Evolutionary conservation across 30 jellyfish, hydroid and myxozoan genomes (phyloP), one percentile per base, ranked within the genome.

Genomic region (Haliclystus octoradiatus): DNA sequence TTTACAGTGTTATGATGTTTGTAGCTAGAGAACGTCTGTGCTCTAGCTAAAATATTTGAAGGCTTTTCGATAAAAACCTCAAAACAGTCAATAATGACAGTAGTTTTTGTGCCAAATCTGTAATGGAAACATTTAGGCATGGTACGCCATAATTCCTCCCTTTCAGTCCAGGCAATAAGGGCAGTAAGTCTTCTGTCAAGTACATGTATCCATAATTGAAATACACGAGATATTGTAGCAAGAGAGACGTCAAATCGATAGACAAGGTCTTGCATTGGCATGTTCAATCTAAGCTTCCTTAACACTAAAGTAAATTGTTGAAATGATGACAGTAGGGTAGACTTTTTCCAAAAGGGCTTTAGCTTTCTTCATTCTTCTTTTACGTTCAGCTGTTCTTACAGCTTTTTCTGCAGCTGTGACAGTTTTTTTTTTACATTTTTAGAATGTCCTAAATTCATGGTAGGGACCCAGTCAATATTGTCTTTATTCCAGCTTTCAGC

Each of bases 1-100:
- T 74, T 74, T 62, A 69, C 85, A 24, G 70, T 74, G 70, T 74
- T 74, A 52, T 74, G 76, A 70, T 74, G 68, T 53, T 74, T 74
- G 61, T 74, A 74, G 34, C n/a, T n/a, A n/a, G n/a, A n/a, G n/a
- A n/a, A n/a, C n/a, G n/a, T n/a, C n/a, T n/a, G n/a, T n/a, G n/a
- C 78, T 62, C 85, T 62, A 46, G 85, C 85, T 24, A 49, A 62
- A 62, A 74, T 31, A 49, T 73, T 40, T 60, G 75, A 57, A 31
- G 84, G 68, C 62, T 49, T 60, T 68, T 73, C 77, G 7, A 57
- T 73, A 49, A n/a, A n/a, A n/a, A n/a, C n/a, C n/a, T n/a, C n/a
- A n/a, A n/a, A n/a, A n/a, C n/a, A n/a, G n/a, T n/a, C n/a, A n/a
- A n/a, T n/a, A n/a, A n/a, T n/a, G n/a, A n/a, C n/a, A n/a, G n/a